Percentiles rank a stretch among this genome's conserved stretches.
phyloP scores from a whole-genome alignment of 2,113 vertebrate species.

The Chloropsis hardwickii region DNA sequence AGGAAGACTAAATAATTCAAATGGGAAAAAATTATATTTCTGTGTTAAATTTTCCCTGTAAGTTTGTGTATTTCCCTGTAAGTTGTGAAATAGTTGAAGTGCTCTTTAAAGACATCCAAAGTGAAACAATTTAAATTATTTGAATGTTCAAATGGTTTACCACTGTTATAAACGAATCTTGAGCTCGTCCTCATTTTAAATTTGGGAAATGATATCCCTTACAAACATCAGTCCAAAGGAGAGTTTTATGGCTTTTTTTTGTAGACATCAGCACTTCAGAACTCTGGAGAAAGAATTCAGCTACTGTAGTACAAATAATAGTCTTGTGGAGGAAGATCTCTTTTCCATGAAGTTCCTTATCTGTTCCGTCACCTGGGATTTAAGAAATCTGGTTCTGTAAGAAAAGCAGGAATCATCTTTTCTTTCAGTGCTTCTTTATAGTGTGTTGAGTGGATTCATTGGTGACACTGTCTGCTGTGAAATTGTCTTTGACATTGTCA shows the following conservation, averaged over 20 bases:
- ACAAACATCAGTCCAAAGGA: neutral
- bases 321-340: neutral
- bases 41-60: neutral
- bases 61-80: too few relatives aligned
- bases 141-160: neutral
- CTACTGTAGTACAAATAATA: neutral
- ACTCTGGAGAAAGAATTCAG: neutral
- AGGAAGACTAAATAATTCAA: neutral
- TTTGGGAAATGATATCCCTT: neutral
- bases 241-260: neutral
- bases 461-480: neutral
- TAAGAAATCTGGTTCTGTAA: neutral
- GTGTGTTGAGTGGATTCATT: neutral
- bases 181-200: neutral
- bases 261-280: neutral
- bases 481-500: neutral
- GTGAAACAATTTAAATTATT: rapidly evolving
- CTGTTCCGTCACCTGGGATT: neutral
- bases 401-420: neutral
- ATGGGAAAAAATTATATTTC: rapidly evolving
- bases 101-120: neutral
- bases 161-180: neutral
- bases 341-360: neutral
- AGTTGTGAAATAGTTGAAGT: neutral
- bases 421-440: neutral